Evolutionary conservation across 23 tunicate species (phyloP).

Genomic region (Ciona savignyi): DNA sequence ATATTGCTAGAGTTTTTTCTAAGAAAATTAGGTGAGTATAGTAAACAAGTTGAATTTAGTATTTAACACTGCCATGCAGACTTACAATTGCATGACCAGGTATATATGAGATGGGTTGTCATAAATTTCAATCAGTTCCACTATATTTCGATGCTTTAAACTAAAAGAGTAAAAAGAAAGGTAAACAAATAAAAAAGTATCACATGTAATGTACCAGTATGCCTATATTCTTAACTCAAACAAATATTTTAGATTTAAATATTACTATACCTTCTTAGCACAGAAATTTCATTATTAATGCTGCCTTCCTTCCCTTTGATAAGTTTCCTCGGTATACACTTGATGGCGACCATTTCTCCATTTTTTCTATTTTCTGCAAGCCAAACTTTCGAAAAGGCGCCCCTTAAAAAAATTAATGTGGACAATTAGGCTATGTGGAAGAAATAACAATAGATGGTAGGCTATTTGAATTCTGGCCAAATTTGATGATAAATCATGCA

Average conservation of each 20-base stretch:
- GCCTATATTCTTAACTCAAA: too few relatives aligned
- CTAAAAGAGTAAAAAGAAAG: slow-evolving; percentile 11
- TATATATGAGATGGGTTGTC: slow-evolving; percentile 87
- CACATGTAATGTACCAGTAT: neutral
- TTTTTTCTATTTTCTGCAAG: slow-evolving; percentile 75
- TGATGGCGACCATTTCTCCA: slow-evolving; percentile 70
- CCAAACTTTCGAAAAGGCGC: slow-evolving; percentile 86
- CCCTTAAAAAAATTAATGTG: slow-evolving; percentile 31
- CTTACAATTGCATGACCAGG: slow-evolving; percentile 97
- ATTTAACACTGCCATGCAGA: too few relatives aligned
- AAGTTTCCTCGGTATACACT: slow-evolving; percentile 80
- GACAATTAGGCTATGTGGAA: neutral
- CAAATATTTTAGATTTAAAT: neutral
- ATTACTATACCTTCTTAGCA: slow-evolving; percentile 48
- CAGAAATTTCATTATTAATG: slow-evolving; percentile 80
- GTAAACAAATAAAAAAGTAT: neutral
- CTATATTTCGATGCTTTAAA: slow-evolving; percentile 90
- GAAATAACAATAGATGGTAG: too few relatives aligned
- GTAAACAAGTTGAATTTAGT: too few relatives aligned
- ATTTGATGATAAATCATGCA: neutral
- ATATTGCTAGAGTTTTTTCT: too few relatives aligned
- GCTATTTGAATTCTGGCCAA: neutral
- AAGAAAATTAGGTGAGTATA: too few relatives aligned
- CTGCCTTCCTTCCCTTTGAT: slow-evolving; percentile 69
- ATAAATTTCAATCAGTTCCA: slow-evolving; percentile 68